These are phyloP conservation scores for Mormyrus lacerda DNA, from an alignment of 2,113 vertebrate genomes.

Conservation along the genomic window DNA sequence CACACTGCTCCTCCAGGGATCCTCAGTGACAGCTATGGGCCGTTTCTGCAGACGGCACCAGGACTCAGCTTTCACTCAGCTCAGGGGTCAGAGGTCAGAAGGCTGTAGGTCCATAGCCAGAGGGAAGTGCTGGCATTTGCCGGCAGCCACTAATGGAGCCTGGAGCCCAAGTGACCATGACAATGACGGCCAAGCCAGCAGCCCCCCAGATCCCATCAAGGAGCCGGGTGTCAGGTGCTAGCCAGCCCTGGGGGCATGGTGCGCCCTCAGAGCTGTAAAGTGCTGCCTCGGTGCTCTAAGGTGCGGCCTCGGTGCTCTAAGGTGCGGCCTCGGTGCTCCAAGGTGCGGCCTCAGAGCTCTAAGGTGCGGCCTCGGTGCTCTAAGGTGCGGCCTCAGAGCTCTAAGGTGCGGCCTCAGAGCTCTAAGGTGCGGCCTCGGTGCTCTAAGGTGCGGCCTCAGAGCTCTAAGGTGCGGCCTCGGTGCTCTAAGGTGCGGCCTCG, in stretches of 20 bases:
- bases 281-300: no score
- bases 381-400: no score
- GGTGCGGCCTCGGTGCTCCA: no score
- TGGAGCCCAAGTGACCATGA: slow-evolving; percentile 52
- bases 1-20: neutral
- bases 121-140: slow-evolving; percentile 28
- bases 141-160: slow-evolving; percentile 62
- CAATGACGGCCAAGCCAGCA: slow-evolving; percentile 50
- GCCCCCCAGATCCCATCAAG: neutral
- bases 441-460: no score
- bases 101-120: neutral
- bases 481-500: no score
- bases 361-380: no score
- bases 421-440: no score
- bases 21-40: neutral
- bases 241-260: neutral
- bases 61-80: neutral
- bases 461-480: no score
- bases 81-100: neutral
- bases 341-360: no score
- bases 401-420: no score
- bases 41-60: neutral
- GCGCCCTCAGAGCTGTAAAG: no score
- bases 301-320: no score
- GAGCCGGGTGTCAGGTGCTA: neutral